These are phyloP conservation scores for Thereva nobilitata DNA, from an alignment of 2,888 invertebrate genomes.

Conservation along the genomic window DNA sequence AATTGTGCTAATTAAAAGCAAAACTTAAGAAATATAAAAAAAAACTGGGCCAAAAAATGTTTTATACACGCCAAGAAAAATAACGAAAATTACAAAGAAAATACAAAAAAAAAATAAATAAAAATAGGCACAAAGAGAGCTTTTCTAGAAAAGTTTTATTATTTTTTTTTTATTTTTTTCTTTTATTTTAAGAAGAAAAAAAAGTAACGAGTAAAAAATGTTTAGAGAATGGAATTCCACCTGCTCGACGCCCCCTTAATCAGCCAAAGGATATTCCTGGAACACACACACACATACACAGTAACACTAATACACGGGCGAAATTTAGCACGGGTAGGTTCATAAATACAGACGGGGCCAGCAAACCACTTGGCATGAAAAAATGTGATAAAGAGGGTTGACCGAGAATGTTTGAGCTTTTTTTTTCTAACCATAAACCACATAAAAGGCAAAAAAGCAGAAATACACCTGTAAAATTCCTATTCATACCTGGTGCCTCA, in stretches of 20 bases:
- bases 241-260: constrained; percentile 18
- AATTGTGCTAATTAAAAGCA: too few species aligned
- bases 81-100: too few species aligned
- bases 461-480: constrained; percentile 29
- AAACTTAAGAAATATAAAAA: too few species aligned
- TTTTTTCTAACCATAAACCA: constrained; percentile 5
- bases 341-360: too few species aligned
- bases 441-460: constrained; percentile 27
- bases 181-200: constrained; percentile 4
- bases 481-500: constrained; percentile 10
- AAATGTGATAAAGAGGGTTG: constrained; percentile 24
- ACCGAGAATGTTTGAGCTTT: constrained; percentile 12
- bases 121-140: constrained; percentile 8
- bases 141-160: constrained; percentile 24
- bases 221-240: constrained; percentile 15
- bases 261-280: neutral
- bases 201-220: constrained; percentile 2
- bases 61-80: too few species aligned
- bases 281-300: too few species aligned
- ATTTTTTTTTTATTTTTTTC: constrained; percentile 17
- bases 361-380: constrained; percentile 1
- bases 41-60: too few species aligned
- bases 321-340: too few species aligned
- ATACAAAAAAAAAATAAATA: too few species aligned
- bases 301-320: too few species aligned